Conservation (phyloP, 2,888 invertebrate species). For the Helobdella robusta region DNA sequence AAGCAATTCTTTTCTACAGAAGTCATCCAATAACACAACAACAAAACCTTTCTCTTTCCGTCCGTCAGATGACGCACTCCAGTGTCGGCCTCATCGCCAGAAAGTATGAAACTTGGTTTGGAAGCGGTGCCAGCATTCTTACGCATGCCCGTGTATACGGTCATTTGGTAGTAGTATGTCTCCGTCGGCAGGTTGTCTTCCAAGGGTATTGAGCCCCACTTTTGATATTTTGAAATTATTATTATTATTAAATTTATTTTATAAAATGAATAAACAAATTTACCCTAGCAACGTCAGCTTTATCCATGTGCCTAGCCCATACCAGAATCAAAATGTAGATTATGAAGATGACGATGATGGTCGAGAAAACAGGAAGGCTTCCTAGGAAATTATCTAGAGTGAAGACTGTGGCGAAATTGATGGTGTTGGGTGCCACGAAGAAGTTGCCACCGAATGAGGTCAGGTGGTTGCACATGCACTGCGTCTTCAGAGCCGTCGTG, state of each 20-base stretch:
- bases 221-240: conserved; percentile 10
- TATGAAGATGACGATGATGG: conserved; percentile 42
- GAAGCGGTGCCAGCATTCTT: conserved; percentile 44
- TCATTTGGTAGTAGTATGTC: conserved; percentile 50
- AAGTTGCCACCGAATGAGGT: conserved; percentile 49
- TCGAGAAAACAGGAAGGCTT: conserved; percentile 48
- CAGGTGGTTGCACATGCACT: conserved; percentile 46
- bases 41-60: conserved; percentile 44
- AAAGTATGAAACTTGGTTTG: conserved; percentile 45
- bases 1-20: neutral
- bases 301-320: conserved; percentile 46
- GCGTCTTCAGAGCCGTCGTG: conserved; percentile 42
- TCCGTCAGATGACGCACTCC: conserved; percentile 45
- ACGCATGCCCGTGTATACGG: conserved; percentile 49
- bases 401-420: conserved; percentile 49
- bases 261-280: neutral
- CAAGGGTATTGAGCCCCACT: conserved; percentile 51
- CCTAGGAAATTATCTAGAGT: conserved; percentile 42
- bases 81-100: conserved; percentile 46
- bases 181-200: conserved; percentile 51
- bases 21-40: neutral
- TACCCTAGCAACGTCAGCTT: conserved; percentile 47
- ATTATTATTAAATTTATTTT: neutral
- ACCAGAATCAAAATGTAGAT: conserved; percentile 43
- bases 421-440: conserved; percentile 48